phyloP scores from a whole-genome alignment of 2,888 invertebrate species.

The Drosophila picticornis region DNA sequence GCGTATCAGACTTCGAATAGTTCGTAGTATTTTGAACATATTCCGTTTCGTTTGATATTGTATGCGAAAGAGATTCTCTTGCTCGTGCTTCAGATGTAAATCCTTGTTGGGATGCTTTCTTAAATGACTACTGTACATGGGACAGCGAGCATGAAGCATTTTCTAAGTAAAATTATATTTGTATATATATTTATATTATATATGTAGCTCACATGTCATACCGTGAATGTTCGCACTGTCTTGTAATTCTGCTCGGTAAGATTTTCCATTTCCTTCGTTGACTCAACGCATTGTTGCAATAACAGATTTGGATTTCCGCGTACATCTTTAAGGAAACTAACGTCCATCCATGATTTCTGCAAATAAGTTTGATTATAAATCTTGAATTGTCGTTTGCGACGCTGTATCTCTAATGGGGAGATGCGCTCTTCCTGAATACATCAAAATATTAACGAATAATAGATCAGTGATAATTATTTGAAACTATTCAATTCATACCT shows the following conservation, averaged over 20 bases:
- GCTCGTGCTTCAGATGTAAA: constrained; percentile 51
- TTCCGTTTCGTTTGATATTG: constrained; percentile 83
- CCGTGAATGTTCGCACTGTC: constrained; percentile 71
- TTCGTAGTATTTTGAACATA: constrained; percentile 79
- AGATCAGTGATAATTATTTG: not conserved
- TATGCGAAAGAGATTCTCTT: constrained; percentile 75
- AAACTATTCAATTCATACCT: constrained; percentile 53
- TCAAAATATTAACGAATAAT: not conserved
- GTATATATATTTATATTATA: too few species aligned
- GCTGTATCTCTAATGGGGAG: constrained; percentile 76
- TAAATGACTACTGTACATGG: constrained; percentile 73
- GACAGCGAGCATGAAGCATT: constrained; percentile 83
- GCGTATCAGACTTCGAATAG: constrained; percentile 66
- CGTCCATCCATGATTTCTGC: constrained; percentile 77
- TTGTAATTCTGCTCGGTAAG: constrained; percentile 68
- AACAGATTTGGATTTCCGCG: constrained; percentile 66
- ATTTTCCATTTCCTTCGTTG: constrained; percentile 58
- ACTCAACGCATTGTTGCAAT: constrained; percentile 62
- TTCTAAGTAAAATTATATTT: constrained; percentile 59
- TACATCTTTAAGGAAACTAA: constrained; percentile 72
- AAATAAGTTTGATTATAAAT: constrained; percentile 82
- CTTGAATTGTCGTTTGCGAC: constrained; percentile 74
- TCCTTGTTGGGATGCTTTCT: constrained; percentile 63
- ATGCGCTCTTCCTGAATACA: constrained; percentile 64
- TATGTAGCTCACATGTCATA: constrained; percentile 32